Evolutionary conservation across 2,888 invertebrate species (phyloP).

Genomic region (Tromatobia lineatoria): DNA sequence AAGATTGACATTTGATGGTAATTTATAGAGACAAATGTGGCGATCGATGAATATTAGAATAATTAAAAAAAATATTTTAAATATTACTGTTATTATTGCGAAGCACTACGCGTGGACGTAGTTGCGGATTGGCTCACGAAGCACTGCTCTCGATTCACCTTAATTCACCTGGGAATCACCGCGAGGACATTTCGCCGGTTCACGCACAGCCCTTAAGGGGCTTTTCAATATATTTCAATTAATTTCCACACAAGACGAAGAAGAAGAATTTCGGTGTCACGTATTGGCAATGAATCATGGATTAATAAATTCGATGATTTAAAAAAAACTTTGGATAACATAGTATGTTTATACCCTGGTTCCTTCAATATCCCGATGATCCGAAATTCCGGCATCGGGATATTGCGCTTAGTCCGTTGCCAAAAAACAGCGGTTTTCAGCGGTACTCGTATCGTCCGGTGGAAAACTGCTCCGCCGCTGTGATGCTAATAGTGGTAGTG

Average conservation of each 20-base stretch:
- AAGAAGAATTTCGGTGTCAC: constrained; percentile 24
- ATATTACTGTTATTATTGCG: constrained; percentile 21
- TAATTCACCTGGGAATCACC: constrained; percentile 57
- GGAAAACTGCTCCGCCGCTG: background rate
- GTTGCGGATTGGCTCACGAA: constrained; percentile 41
- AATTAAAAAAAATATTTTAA: background rate
- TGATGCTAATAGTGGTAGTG: background rate
- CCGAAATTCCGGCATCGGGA: constrained; percentile 49
- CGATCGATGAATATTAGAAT: background rate
- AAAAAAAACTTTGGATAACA: background rate
- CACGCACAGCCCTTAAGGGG: constrained; percentile 36
- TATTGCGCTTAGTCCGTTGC: constrained; percentile 6
- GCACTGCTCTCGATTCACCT: constrained; percentile 48
- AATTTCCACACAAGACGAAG: constrained; percentile 16
- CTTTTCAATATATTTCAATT: background rate
- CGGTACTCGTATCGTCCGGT: constrained; percentile 14
- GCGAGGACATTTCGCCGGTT: constrained; percentile 49
- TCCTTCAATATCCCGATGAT: constrained; percentile 32
- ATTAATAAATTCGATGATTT: background rate
- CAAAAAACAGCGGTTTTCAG: constrained; percentile 12
- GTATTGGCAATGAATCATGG: background rate
- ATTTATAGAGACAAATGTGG: background rate
- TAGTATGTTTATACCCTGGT: constrained; percentile 36
- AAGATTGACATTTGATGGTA: background rate
- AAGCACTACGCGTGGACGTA: constrained; percentile 26